Base-by-base conservation (phyloP, 2,113 vertebrate species). In the Choloepus hoffmanni region DNA sequence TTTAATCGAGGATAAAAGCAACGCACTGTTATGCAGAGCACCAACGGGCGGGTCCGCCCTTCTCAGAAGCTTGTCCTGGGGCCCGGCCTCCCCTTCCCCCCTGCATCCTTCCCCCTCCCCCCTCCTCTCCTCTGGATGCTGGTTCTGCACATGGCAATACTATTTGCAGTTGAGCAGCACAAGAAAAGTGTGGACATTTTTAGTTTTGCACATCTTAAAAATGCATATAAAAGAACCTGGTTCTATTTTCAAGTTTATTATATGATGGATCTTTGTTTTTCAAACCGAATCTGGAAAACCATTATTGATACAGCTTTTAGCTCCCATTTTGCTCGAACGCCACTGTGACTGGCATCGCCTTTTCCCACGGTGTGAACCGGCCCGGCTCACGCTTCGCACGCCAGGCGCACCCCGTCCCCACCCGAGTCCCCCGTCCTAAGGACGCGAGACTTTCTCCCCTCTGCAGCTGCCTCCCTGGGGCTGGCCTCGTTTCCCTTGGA, bases 1-100 rank as follows among this genome's bases (percentile, higher is more conserved):
- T 90, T 91, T 63, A 65, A 60, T 4, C 79, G 30, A 55, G 89
- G 89, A 85, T 4, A 67, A 91, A 94, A 81, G 55, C 36, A 60
- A 81, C 68, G 30, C 68, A 85, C 8, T 62, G 74, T 83, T 19
- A 85, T 81, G 62, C 36, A 91, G 55, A 1, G 93, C 77, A 40
- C 3, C 94, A 89, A 82, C 3, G 4, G 53, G 33, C 23, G 92
- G 76, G 74, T 24, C 33, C 48, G 19, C 12, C 93, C 13, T 62
- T 79, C 14, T 85, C 30, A 82, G 76, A 78, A 85, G 12, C 43
- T 77, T 4, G 43, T 45, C 43, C 43, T 45, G 43, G 43, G 43
- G 43, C 43, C 43, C 43, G 4, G 43, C 43, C 43, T 45, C 43
- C 43, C 43, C 43, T 45, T 36, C 36, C 43, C 43, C 43, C 43